phyloP scores from a whole-genome alignment of 2,797 vertebrate genomes.

The Perodicticus potto region DNA sequence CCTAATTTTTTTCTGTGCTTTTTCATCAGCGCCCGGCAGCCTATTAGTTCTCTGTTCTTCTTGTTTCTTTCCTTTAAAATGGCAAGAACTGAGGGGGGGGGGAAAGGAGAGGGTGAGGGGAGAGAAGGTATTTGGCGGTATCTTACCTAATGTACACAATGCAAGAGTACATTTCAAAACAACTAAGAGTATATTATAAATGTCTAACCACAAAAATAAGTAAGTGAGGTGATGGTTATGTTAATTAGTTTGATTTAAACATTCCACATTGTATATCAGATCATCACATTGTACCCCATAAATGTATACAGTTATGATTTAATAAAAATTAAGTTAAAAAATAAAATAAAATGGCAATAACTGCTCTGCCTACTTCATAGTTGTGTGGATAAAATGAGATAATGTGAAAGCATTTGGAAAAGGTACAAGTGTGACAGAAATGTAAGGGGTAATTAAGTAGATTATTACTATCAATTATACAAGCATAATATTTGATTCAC shows the following conservation, averaged over 20 bases:
- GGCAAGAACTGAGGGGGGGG: not conserved
- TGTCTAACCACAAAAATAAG: no score
- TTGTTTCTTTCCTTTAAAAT: slow-evolving; percentile 52
- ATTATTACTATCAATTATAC: not conserved
- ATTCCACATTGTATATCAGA: no score
- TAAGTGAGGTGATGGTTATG: no score
- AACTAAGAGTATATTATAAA: no score
- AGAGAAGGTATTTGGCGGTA: no score
- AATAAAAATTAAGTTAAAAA: no score
- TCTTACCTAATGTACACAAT: no score
- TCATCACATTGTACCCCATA: no score
- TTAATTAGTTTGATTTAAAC: no score
- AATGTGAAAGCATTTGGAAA: slow-evolving; percentile 47
- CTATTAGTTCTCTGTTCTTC: not conserved
- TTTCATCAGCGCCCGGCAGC: not conserved
- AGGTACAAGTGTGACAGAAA: slow-evolving; percentile 28
- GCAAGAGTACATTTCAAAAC: no score
- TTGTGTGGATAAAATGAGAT: slow-evolving; percentile 48
- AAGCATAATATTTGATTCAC: not conserved
- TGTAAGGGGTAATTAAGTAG: slow-evolving; percentile 21
- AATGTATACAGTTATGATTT: no score
- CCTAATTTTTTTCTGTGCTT: not conserved
- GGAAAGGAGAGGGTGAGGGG: no score
- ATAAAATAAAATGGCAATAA: slow-evolving; percentile 3
- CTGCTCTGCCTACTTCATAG: not conserved